These are phyloP conservation scores for Dermochelys coriacea DNA, from an alignment of 2,797 vertebrate genomes.

Conservation along the genomic window DNA sequence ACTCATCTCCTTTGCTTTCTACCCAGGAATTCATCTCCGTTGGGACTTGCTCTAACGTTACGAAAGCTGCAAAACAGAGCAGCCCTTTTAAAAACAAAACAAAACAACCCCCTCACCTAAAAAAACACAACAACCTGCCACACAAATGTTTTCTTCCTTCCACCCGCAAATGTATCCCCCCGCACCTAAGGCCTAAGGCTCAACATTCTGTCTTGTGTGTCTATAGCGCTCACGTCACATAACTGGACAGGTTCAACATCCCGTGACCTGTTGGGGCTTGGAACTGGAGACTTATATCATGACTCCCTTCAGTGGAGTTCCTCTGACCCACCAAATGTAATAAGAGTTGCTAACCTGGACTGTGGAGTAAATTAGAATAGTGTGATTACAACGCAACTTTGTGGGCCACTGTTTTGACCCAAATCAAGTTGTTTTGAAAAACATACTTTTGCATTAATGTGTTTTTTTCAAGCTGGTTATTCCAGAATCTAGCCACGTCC, in stretches of 20 bases:
- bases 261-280: accelerated
- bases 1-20: accelerated
- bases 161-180: background rate
- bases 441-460: background rate
- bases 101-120: too few species aligned
- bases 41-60: accelerated
- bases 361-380: background rate
- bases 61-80: background rate
- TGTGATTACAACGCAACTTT: slow-evolving; percentile 16
- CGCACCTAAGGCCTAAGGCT: background rate
- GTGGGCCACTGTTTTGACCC: background rate
- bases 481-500: background rate
- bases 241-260: background rate
- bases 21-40: slow-evolving; percentile 19
- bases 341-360: background rate
- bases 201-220: accelerated
- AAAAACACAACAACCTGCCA: background rate
- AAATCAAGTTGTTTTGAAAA: background rate
- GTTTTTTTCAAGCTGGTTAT: background rate
- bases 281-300: background rate
- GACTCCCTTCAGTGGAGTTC: background rate
- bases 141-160: background rate
- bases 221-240: accelerated
- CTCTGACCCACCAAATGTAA: slow-evolving; percentile 31
- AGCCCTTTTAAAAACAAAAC: background rate